Conservation (phyloP, 1,140 invertebrate species). For the Galendromus occidentalis region DNA sequence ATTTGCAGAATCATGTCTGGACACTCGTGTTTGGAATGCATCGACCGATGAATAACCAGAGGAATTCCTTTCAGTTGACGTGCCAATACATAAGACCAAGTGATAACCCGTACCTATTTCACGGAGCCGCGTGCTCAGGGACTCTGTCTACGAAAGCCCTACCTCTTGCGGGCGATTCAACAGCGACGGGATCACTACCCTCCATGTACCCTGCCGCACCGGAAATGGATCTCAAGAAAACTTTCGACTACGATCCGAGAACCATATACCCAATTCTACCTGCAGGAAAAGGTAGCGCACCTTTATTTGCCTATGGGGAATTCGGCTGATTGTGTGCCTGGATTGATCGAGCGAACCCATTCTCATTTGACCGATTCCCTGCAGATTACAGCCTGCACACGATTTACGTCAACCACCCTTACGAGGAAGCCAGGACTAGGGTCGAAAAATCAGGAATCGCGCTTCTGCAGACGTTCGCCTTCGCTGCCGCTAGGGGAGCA, state of each 20-base stretch:
- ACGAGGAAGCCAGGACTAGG: neutral
- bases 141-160: neutral
- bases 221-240: conserved; percentile 1
- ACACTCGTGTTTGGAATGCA: too few species aligned
- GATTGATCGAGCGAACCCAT: too few species aligned
- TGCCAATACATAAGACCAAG: conserved; percentile 2
- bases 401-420: neutral
- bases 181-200: neutral
- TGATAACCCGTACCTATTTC: neutral
- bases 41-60: too few species aligned
- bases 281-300: neutral
- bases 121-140: neutral
- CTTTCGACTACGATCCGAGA: neutral
- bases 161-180: neutral
- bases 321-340: too few species aligned
- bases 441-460: neutral
- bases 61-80: neutral
- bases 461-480: neutral
- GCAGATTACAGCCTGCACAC: neutral
- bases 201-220: neutral
- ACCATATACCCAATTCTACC: neutral
- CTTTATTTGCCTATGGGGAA: neutral
- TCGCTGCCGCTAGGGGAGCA: neutral
- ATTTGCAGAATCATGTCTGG: too few species aligned
- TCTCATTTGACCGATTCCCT: neutral